Evolutionary conservation across 2,113 vertebrate species (phyloP), one percentile per base, ranked within the genome.

Genomic region (Gymnogyps californianus): DNA sequence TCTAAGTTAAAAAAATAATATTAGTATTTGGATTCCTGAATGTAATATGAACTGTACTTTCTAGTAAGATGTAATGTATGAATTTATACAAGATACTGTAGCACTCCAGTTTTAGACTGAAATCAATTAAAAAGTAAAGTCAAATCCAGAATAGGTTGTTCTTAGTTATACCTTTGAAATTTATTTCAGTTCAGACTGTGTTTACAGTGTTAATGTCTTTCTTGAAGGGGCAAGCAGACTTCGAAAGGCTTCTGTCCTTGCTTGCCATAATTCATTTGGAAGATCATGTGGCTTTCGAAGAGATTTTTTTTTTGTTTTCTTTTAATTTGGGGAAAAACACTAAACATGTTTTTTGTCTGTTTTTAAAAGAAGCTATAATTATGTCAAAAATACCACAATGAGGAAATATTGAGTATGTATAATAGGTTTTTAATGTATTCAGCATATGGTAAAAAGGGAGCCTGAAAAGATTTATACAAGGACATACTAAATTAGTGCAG

Each of bases 291-390:
- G 69, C 52, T 91, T 93, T 55, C 54, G 38, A 80, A 66, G 51
- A 83, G 8, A 20, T 6, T 9, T 78, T 82, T 67, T 34, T 36
- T 46, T 58, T 81, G 13, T 87, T 83, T 90, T 77, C 31, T 91
- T 90, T 87, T 72, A 83, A 61, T 93, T 87, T 91, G 29, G 13
- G n/a, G 16, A 18, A 40, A 78, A 79, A 81, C 2, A 17, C 29
- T 82, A 79, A 95, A 82, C 42, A 65, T 83, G 34, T 57, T 95
- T 95, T 95, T 87, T 93, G 47, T 67, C 81, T 94, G 4, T 94
- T 96, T 97, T 95, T 91, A 83, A 95, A 93, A 93, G 36, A 79
- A 79, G 57, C 44, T 95, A 25, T 85, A 91, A 96, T 96, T 91
- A 93, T 91, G 61, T 83, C 52, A n/a, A 83, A 94, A 96, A 95